Percentiles rank a stretch among this genome's conserved stretches.
Evolutionary conservation across 2,888 invertebrate species (phyloP).

Genomic region (Cephus pulcher): DNA sequence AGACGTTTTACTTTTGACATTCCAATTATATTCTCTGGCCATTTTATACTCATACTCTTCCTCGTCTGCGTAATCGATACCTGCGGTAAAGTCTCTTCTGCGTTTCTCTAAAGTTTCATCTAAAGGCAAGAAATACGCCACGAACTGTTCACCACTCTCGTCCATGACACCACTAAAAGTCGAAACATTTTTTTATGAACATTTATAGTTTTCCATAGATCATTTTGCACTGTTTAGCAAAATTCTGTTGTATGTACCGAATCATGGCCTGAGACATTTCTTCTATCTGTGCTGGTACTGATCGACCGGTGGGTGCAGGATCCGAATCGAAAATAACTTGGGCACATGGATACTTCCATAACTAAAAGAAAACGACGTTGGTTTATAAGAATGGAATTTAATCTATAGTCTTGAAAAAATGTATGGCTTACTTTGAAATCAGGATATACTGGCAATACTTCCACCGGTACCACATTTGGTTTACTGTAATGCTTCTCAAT

Average conservation of each 20-base stretch:
- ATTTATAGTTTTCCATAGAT: slow-evolving; percentile 4
- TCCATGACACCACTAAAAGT: slow-evolving; percentile 94
- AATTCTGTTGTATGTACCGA: slow-evolving; percentile 70
- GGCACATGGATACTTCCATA: slow-evolving; percentile 98
- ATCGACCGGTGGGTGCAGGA: slow-evolving; percentile 91
- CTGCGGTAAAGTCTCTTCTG: slow-evolving; percentile 81
- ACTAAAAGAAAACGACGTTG: slow-evolving; percentile 60
- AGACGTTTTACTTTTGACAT: slow-evolving; percentile 96
- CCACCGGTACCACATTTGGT: slow-evolving; percentile 92
- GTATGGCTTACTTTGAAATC: slow-evolving; percentile 80
- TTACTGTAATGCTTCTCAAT: slow-evolving; percentile 97
- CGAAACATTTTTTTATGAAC: slow-evolving; percentile 4
- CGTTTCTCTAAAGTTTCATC: slow-evolving; percentile 92
- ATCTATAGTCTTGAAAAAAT: neutral
- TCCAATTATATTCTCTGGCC: slow-evolving; percentile 99
- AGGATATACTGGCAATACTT: slow-evolving; percentile 89
- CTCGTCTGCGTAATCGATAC: slow-evolving; percentile 85
- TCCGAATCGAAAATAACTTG: slow-evolving; percentile 99
- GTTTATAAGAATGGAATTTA: slow-evolving; percentile 5
- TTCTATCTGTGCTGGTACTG: slow-evolving; percentile 89
- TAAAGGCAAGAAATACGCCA: slow-evolving; percentile 97
- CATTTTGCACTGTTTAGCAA: slow-evolving; percentile 2
- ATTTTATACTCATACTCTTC: slow-evolving; percentile 97
- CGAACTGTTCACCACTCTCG: slow-evolving; percentile 98
- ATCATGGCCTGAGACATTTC: slow-evolving; percentile 99